Conservation (phyloP, 2,888 invertebrate genomes). For the Petrolisthes cinctipes region DNA sequence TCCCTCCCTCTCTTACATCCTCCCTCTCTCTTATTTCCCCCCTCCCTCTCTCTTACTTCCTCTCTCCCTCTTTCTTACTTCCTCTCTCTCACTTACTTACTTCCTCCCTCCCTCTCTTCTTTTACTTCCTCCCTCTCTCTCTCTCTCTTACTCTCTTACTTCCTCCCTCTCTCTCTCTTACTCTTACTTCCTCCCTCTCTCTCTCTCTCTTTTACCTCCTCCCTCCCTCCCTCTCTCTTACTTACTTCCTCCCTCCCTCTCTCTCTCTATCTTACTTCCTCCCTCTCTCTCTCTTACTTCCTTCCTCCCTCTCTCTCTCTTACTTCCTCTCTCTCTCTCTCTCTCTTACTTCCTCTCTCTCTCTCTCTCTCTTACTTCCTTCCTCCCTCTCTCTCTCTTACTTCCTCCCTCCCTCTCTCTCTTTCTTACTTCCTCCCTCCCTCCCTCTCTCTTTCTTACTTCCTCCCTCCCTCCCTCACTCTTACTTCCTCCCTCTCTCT, state of each 20-base stretch:
- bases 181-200: not conserved
- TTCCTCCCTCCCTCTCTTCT: no score
- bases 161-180: not conserved
- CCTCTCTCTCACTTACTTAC: not conserved
- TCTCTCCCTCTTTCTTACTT: not conserved
- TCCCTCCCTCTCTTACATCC: slow-evolving; percentile 9
- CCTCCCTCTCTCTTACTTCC: not conserved
- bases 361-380: not conserved
- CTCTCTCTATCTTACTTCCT: not conserved
- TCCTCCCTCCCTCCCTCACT: no score
- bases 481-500: no score
- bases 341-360: not conserved
- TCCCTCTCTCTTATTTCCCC: slow-evolving; percentile 3
- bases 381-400: slow-evolving; percentile 15
- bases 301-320: slow-evolving; percentile 14
- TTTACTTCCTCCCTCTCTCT: no score
- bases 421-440: no score
- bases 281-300: slow-evolving; percentile 22
- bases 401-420: no score
- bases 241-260: no score
- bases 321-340: not conserved
- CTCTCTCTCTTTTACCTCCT: not conserved
- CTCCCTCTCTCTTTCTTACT: no score
- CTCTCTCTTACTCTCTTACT: not conserved
- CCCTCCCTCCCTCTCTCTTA: slow-evolving; percentile 25